Percentiles rank a stretch among this genome's conserved stretches.
Conservation (phyloP, 2,113 vertebrate species). For the Pristiophorus japonicus region DNA sequence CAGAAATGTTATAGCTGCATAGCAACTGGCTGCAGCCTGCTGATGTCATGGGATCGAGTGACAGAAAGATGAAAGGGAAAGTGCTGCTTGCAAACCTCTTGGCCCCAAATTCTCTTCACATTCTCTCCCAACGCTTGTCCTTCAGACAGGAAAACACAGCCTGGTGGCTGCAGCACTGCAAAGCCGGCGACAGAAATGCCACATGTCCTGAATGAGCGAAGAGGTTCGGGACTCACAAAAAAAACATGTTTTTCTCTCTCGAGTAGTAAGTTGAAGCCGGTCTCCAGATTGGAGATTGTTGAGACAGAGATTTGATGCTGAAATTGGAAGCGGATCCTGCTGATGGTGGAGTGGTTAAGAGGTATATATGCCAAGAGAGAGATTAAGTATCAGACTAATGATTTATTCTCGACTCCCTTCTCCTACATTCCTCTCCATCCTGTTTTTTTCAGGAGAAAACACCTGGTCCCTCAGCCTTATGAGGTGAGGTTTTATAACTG, state of each 20-base stretch:
- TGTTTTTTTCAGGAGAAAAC: background rate
- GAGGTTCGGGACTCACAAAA: conserved; percentile 38
- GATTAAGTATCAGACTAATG: conserved; percentile 67
- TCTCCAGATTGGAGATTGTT: conserved; percentile 82
- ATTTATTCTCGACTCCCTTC: background rate
- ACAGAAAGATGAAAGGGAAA: conserved; percentile 63
- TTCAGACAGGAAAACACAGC: conserved; percentile 52
- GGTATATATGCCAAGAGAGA: conserved; percentile 65
- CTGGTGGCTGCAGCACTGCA: conserved; percentile 54
- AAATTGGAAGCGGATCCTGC: conserved; percentile 68
- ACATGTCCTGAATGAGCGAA: conserved; percentile 41
- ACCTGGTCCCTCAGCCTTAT: background rate
- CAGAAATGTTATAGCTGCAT: conserved; percentile 75
- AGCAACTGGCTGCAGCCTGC: conserved; percentile 63
- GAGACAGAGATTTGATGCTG: conserved; percentile 78
- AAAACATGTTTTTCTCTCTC: background rate
- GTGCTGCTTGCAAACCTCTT: conserved; percentile 56
- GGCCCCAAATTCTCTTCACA: conserved; percentile 48
- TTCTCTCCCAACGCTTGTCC: conserved; percentile 51
- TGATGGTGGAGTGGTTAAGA: conserved; percentile 72
- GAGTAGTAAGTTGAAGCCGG: conserved; percentile 56
- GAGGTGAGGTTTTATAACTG: background rate
- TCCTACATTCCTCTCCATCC: background rate
- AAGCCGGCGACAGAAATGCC: conserved; percentile 53
- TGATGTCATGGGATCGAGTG: conserved; percentile 62